Conservation (phyloP, 2,888 invertebrate genomes). For the Troides aeacus region DNA sequence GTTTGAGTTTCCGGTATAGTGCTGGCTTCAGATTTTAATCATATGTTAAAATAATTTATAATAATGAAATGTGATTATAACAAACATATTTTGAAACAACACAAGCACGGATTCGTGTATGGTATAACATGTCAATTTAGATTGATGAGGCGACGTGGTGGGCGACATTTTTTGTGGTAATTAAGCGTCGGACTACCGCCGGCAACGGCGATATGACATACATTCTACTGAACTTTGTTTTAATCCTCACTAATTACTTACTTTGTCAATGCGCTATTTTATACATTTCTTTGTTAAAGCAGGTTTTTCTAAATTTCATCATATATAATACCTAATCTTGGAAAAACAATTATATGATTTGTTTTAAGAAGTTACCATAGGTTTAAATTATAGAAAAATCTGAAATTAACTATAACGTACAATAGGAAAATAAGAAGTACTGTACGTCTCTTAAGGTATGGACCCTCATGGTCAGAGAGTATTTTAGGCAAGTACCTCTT, state of each 20-base stretch:
- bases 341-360: not conserved
- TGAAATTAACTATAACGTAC: no score
- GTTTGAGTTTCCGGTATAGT: no score
- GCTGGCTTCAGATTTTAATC: no score
- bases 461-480: no score
- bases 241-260: constrained; percentile 22
- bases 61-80: constrained; percentile 9
- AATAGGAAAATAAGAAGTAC: no score
- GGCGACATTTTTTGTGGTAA: constrained; percentile 70
- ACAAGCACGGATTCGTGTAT: constrained; percentile 12
- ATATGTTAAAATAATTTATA: no score
- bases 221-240: constrained; percentile 17
- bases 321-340: no score
- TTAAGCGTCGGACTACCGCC: constrained; percentile 44
- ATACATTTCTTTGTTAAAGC: not conserved
- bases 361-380: not conserved
- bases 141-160: constrained; percentile 69
- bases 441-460: no score
- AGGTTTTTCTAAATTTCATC: not conserved
- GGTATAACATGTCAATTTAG: constrained; percentile 62
- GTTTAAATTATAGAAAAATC: no score
- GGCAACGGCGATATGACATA: constrained; percentile 16
- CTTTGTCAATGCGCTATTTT: not conserved
- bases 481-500: no score
- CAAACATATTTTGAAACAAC: constrained; percentile 22